These are phyloP conservation scores for Calidris pugnax DNA, from an alignment of 2,113 vertebrate genomes.

Conservation along the genomic window DNA sequence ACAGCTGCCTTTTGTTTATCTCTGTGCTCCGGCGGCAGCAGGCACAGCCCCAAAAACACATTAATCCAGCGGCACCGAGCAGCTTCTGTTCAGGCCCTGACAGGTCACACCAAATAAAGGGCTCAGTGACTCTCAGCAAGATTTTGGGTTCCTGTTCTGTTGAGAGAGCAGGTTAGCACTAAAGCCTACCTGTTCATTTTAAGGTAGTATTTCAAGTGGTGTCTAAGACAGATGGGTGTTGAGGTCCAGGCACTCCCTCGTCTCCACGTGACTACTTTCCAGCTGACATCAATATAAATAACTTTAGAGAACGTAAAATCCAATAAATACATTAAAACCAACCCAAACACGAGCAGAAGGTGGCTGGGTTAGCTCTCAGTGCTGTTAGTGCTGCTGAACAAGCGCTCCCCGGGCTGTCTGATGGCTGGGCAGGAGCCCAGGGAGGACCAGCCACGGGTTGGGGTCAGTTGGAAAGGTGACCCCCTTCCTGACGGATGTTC, in stretches of 20 bases:
- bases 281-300: background rate
- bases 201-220: background rate
- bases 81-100: background rate
- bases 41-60: background rate
- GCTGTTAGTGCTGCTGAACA: background rate
- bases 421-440: background rate
- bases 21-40: background rate
- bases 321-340: background rate
- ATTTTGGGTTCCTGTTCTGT: background rate
- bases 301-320: background rate
- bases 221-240: background rate
- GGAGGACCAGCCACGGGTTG: background rate
- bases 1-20: constrained; percentile 51
- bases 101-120: background rate
- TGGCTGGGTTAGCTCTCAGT: background rate
- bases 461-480: background rate
- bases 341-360: background rate
- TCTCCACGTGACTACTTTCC: background rate
- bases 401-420: background rate
- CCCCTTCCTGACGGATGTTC: background rate
- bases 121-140: background rate
- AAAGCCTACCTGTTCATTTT: background rate
- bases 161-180: background rate
- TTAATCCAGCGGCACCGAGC: too few species aligned
- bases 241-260: background rate